Base-by-base conservation (phyloP, 2,888 invertebrate genomes). In the Campoplex nolae region DNA sequence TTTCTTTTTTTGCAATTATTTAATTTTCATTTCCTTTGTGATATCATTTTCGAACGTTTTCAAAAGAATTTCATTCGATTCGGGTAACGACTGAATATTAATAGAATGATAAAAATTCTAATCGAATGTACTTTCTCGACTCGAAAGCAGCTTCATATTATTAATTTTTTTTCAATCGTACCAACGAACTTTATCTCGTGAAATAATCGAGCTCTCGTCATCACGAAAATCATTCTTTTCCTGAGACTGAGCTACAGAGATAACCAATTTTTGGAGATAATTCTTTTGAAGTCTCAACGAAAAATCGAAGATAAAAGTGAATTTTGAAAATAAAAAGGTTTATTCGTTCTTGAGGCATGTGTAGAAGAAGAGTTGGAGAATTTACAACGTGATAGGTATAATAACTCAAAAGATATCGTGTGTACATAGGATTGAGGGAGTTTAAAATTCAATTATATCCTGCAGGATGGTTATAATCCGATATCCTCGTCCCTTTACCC, bases 361-460 rank as follows among this genome's bases (percentile, higher is more conserved):
- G 38, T 38, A 18, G 23, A 11, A 13, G 13, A 65, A 81, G n/a
- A 58, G n/a, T 48, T 28, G 45, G 68, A 71, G 62, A 71, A 80
- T 71, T 35, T 32, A 58, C 28, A 71, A 73, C 62, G 67, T 54
- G 32, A 51, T 67, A 28, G n/a, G 3, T 76, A 68, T 80, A 80
- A 81, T 81, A 84, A 86, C 84, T 84, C 84, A 82, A 84, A 87
- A 87, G 87, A 87, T 87, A 87, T 86, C 89, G 77, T 90, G 87
- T 88, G 88, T 88, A 88, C 86, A 48, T 79, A 85, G 88, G 85
- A 87, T 86, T 77, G 84, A 87, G 88, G 88, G 90, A 91, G 88
- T 91, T 92, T 92, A 91, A 92, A 91, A 91, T 92, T 92, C 92
- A 90, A 92, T 92, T 92, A 92, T 88, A 91, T 83, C 86, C 88